phyloP scores from a whole-genome alignment of 1,140 invertebrate species.

The Fopius arisanus region DNA sequence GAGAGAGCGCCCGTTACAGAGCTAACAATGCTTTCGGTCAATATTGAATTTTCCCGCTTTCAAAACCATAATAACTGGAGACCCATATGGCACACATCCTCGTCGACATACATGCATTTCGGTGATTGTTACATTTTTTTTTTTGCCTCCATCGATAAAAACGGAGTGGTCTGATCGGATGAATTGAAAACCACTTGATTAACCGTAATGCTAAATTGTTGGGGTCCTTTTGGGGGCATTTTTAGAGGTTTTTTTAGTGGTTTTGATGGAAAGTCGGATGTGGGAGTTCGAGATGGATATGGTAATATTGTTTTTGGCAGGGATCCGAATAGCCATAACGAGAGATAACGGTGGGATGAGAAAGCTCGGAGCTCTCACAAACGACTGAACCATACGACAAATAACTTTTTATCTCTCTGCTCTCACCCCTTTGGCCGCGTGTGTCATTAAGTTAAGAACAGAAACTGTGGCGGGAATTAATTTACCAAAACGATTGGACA shows the following conservation, averaged over 20 bases:
- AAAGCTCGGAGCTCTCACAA: background rate
- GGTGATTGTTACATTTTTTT: background rate
- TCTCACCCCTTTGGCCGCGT: background rate
- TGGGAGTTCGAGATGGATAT: background rate
- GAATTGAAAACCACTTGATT: background rate
- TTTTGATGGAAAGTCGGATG: background rate
- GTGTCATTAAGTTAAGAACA: conserved; percentile 49
- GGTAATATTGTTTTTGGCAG: conserved; percentile 22
- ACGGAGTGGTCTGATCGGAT: background rate
- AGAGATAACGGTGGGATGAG: background rate
- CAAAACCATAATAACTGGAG: conserved; percentile 27
- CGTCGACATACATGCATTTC: background rate
- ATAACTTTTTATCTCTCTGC: conserved; percentile 41
- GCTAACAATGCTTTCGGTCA: conserved; percentile 29
- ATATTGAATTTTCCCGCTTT: conserved; percentile 35
- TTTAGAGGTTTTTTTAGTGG: background rate
- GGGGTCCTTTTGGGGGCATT: too few species aligned
- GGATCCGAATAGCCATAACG: conserved; percentile 15
- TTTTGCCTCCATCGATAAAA: background rate
- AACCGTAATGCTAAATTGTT: background rate
- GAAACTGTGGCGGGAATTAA: conserved; percentile 42
- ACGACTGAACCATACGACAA: conserved; percentile 37
- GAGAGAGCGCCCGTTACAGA: background rate
- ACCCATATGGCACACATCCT: conserved; percentile 16
- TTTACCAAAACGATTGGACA: conserved; percentile 46